Evolutionary conservation across 2,113 vertebrate species (phyloP), one percentile per base, ranked within the genome.

Genomic region (Australoheros scitulus): DNA sequence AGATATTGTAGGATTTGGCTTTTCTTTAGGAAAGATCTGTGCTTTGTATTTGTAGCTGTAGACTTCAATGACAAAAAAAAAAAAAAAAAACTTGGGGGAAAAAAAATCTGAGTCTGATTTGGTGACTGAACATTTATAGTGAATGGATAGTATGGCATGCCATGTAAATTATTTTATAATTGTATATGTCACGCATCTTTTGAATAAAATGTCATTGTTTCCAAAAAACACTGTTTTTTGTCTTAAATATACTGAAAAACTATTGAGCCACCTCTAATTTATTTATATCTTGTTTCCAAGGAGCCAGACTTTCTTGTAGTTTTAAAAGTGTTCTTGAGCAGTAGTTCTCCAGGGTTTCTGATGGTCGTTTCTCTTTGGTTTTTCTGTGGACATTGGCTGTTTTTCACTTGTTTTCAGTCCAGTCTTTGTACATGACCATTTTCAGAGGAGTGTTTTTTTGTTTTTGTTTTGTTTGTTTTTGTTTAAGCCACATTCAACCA

Each of bases 121-220:
- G 94, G 89, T 94, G 92, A 94, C 93, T 94, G 94, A 95, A 94
- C 89, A 89, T 95, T 94, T 93, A 90, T 93, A 94, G 95, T 95
- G 93, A 93, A 93, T 94, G 94, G 91, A 92, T 95, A 94, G 94
- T 94, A 90, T 94, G 94, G 94, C 94, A 96, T 95, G 95, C 93
- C 94, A 94, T 95, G 93, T 95, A 94, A 95, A 94, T 95, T 93
- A 95, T 95, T 95, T 96, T 94, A 91, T 94, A 93, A 94, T 86
- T 95, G 92, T 95, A 91, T 95, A 94, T 93, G 94, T 95, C 93
- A 94, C 89, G 77, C 92, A 94, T 94, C 90, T 95, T 95, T 95
- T 94, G 88, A 95, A 95, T 93, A 95, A 94, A 93, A 93, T 59
- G 85, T 94, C 81, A 93, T 93, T 92, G 93, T 94, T 94, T 94